phyloP scores from a whole-genome alignment of 2,113 vertebrate species.

The Gallinago paraguaiae region DNA sequence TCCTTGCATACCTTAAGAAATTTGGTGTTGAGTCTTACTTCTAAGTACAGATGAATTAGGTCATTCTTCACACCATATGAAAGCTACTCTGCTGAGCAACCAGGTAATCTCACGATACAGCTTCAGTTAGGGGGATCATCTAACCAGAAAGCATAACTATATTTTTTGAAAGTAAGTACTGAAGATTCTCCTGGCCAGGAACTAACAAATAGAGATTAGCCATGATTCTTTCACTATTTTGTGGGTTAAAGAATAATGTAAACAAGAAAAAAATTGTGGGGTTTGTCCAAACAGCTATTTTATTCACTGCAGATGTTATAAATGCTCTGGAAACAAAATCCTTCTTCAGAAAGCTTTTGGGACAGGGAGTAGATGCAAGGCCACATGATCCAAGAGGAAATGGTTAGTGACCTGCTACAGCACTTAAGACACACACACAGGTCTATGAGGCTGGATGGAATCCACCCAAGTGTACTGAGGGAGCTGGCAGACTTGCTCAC shows the following conservation, averaged over 20 bases:
- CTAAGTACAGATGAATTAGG: neutral
- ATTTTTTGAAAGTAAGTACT: neutral
- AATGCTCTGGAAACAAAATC: neutral
- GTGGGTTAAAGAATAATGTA: neutral
- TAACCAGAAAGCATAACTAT: neutral
- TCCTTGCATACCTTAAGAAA: neutral
- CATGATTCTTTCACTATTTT: neutral
- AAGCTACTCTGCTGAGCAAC: neutral
- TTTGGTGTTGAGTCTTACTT: neutral
- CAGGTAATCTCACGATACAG: neutral
- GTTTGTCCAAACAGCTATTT: neutral
- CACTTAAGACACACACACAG: neutral
- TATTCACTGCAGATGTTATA: neutral
- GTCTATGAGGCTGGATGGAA: neutral
- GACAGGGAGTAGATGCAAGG: neutral
- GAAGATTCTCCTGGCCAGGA: neutral
- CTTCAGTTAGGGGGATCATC: neutral
- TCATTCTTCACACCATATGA: neutral
- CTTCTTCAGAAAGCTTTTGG: neutral
- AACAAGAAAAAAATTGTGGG: neutral
- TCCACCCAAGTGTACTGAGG: neutral
- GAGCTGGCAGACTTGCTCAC: neutral
- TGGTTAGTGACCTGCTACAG: neutral
- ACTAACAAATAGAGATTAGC: neutral
- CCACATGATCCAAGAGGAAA: neutral